phyloP scores from a whole-genome alignment of 2,797 vertebrate genomes.

The Enteromius radiatus region DNA sequence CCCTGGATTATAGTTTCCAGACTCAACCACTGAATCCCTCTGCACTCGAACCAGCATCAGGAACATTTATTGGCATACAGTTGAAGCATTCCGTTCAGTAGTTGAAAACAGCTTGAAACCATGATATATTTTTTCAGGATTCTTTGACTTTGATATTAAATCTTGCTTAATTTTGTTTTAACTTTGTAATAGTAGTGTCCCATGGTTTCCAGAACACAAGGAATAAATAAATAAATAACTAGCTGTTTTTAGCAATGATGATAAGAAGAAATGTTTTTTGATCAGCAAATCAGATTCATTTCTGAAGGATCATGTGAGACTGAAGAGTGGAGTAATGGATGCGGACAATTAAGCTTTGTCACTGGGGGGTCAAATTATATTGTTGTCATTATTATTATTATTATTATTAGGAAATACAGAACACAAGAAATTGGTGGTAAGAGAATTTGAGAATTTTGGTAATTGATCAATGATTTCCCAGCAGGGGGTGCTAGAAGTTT shows the following conservation, averaged over 20 bases:
- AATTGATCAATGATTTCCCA: background rate
- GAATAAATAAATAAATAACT: background rate
- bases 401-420: background rate
- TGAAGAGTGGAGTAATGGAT: background rate
- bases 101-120: background rate
- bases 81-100: background rate
- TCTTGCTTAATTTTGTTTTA: background rate
- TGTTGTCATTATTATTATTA: background rate
- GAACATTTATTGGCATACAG: background rate
- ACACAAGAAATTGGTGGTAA: background rate
- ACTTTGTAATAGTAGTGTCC: background rate
- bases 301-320: background rate
- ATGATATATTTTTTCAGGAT: background rate
- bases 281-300: background rate
- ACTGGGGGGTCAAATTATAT: background rate
- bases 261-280: background rate
- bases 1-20: background rate
- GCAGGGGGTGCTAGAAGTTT: slow-evolving; percentile 21
- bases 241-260: background rate
- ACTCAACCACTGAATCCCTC: slow-evolving; percentile 1
- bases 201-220: background rate
- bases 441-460: background rate
- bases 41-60: background rate
- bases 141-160: background rate
- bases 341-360: background rate